Base-by-base conservation (phyloP, 2,888 invertebrate genomes). In the Ormia ochracea region DNA sequence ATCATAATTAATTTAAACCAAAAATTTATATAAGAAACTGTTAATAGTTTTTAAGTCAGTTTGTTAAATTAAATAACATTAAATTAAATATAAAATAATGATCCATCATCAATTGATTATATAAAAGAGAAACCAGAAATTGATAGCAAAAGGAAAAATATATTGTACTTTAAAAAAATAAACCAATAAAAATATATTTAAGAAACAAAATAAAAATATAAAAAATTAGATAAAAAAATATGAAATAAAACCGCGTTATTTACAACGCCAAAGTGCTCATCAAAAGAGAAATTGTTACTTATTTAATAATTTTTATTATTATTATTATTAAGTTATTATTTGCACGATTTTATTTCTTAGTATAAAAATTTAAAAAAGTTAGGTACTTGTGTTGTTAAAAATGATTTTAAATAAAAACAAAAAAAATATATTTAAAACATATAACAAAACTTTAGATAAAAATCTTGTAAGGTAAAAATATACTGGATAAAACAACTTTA, bases 11-110 rank as follows among this genome's bases (percentile, higher is more conserved):
- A 50, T 36, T 33, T 43, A 48, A 70, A 72, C 19, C 56, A 63
- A 54, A 75, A 17, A 70, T 59, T 65, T 74, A 72, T 73, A 73
- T 61, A 76, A 56, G 54, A 75, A 75, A 80, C 76, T 80, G 80
- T 81, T 77, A 77, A 81, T 81, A 81, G 54, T 77, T 70, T 74
- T 81, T 78, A 77, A 81, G 78, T 77, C 78, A 70, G 56, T 74
- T 81, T 81, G 70, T 73, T 73, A 81, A 73, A 63, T 69, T 73
- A 36, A 61, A 45, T 36, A 59, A 52, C 52, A 17, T 19, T 41
- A 61, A 41, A 58, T 19, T n/a, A 72, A 59, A 36, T 23, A 54
- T 31, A 56, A 41, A 45, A 59, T 19, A 31, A 68, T 72, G 43
- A 61, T 36, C 43, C 59, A 63, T 66, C 65, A 76, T 50, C 28